Percentiles rank a stretch among this genome's conserved stretches.
phyloP scores from a whole-genome alignment of 2,888 invertebrate genomes.

The Caenorhabditis becei region DNA sequence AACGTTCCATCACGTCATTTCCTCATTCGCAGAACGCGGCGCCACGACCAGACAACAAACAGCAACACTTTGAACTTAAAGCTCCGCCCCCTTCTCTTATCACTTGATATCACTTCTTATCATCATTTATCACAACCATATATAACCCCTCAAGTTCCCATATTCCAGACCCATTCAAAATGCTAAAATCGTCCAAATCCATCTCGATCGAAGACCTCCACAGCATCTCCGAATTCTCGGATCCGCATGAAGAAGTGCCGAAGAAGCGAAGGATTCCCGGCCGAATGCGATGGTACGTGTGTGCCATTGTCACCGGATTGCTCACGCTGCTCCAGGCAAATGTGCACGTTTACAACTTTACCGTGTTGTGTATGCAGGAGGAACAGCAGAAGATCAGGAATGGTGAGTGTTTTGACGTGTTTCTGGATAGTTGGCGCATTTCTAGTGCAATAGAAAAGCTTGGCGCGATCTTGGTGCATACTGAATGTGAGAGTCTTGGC shows the following conservation, averaged over 20 bases:
- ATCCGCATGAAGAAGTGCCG: background rate
- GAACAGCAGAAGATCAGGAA: conserved; percentile 45
- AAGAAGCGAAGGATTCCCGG: conserved; percentile 36
- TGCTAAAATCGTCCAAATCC: conserved; percentile 48
- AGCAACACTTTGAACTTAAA: background rate
- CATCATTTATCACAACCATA: background rate
- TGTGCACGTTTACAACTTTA: conserved; percentile 64
- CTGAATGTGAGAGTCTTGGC: too few relatives aligned
- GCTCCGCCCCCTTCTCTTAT: background rate
- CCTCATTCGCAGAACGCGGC: too few relatives aligned
- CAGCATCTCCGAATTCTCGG: conserved; percentile 18
- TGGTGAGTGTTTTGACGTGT: too few relatives aligned
- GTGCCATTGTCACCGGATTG: conserved; percentile 51
- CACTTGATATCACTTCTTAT: background rate
- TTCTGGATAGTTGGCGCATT: too few relatives aligned
- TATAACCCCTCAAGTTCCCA: background rate
- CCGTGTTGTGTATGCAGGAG: conserved; percentile 64
- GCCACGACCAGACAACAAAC: too few relatives aligned
- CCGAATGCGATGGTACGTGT: conserved; percentile 52
- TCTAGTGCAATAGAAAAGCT: too few relatives aligned
- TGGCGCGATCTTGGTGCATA: too few relatives aligned
- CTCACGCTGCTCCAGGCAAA: conserved; percentile 60
- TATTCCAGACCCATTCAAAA: conserved; percentile 44
- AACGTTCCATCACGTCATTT: too few relatives aligned
- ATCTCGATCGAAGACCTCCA: conserved; percentile 49